Percentiles rank a stretch among this genome's conserved stretches.
These are phyloP conservation scores for Cygnus atratus DNA, from an alignment of 2,113 vertebrate species.

Conservation along the genomic window DNA sequence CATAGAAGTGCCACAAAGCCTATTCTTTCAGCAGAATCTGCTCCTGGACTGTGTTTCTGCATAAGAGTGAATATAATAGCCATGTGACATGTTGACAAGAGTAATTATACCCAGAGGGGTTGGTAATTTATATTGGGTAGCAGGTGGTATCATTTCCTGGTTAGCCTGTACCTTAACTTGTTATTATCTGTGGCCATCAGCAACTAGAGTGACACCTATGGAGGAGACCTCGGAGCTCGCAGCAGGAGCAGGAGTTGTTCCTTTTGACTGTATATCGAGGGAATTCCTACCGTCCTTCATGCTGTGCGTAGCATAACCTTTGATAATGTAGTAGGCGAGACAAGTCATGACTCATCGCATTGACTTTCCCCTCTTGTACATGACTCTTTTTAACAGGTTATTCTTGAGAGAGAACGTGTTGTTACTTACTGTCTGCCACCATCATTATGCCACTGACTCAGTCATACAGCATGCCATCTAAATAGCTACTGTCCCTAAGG, in stretches of 20 bases:
- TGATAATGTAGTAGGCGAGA: background rate
- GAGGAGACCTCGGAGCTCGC: background rate
- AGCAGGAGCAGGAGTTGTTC: conserved; percentile 9
- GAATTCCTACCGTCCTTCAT: background rate
- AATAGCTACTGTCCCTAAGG: background rate
- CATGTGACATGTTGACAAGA: conserved; percentile 46
- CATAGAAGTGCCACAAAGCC: background rate
- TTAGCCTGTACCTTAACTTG: conserved; percentile 45
- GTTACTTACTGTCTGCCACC: background rate
- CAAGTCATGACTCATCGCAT: background rate
- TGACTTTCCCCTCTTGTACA: background rate
- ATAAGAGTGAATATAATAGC: background rate
- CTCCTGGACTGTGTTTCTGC: conserved; percentile 21
- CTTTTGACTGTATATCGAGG: background rate
- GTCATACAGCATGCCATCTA: background rate
- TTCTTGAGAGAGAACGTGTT: background rate
- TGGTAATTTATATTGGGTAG: conserved; percentile 48
- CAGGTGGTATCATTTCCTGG: conserved; percentile 60
- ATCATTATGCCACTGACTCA: background rate
- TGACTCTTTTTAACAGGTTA: background rate
- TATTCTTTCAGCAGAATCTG: background rate
- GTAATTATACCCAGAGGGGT: conserved; percentile 51
- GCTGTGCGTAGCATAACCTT: background rate
- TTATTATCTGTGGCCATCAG: conserved; percentile 60
- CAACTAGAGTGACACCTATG: conserved; percentile 38